Base-by-base conservation (phyloP, 2,888 invertebrate species). In the Mimumesa dahlbomi region DNA sequence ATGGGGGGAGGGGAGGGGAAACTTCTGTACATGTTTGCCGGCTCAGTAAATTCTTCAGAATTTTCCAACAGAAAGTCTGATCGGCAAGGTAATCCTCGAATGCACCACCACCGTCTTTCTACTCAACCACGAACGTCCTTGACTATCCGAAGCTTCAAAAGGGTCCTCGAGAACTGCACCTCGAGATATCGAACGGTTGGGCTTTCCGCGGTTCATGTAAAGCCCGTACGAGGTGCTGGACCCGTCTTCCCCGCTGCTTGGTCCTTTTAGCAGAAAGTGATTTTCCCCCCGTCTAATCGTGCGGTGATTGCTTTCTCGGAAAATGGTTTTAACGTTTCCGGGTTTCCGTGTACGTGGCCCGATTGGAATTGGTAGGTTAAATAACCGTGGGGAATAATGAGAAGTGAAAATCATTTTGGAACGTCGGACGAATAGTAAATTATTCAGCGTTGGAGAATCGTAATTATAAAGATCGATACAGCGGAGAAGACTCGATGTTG, bases 101-200 rank as follows among this genome's bases (percentile, higher is more conserved):
- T 53, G 18, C 45, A 22, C 57, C n/a, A 25, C 7, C 7, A 5
- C 3, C 56, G 65, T 40, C 50, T 22, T 73, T 50, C 58, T 21
- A 13, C 21, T 14, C 31, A 14, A 21, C 38, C 56, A 40, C 56
- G 38, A 42, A 54, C 38, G 34, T 56, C 43, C 74, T 68, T 49
- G 61, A 64, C 50, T 48, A 19, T 22, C 18, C 34, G 31, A 19
- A 52, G 57, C 52, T 61, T 40, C 56, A 22, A 58, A 63, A 70
- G 63, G 61, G 50, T 53, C 22, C 59, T 75, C 50, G 48, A 75
- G 59, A 61, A 45, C 53, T 38, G 45, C 71, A 63, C 56, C 62
- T 75, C 49, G 54, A 63, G 45, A 56, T 62, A 75, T 75, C 62
- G 66, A 75, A 56, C 66, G 46, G 31, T 52, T 18, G 25, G 45